Evolutionary conservation across 2,888 invertebrate species (phyloP), one percentile per base, ranked within the genome.

Genomic region (Eupithecia tripunctaria): DNA sequence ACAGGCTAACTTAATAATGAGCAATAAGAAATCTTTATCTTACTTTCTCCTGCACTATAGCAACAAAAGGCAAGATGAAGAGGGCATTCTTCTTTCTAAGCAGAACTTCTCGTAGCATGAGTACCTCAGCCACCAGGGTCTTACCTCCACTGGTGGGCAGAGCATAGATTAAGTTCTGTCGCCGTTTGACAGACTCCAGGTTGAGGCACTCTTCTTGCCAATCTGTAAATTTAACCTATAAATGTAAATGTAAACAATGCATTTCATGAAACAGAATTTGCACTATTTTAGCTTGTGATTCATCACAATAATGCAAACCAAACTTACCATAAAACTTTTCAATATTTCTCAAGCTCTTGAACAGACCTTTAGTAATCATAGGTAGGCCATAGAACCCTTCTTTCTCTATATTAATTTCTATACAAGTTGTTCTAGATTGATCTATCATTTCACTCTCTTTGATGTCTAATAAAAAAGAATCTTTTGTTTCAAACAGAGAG

Each of bases 91-190:
- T 96, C 84, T 96, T 96, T 70, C 96, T 95, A 78, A 97, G 97
- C 14, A 99, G 89, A 8, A 99, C 92, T 92, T 99, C 98, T 62
- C 96, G 95, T 25, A 99, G 91, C 95, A 99, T 98, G 66, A 99
- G 94, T 74, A 99, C 97, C 91, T 99, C 99, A 0, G 99, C 99
- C 15, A 99, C 99, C 38, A 99, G 93, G 1, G 99, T 99, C 94
- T 99, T 99, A 0, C 99, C 99, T 1, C 99, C 99, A 86, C 99
- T 99, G 0, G 99, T 99, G 0, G 99, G 99, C 60, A 99, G 89
- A 0, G 98, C 98, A 86, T 99, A 98, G 75, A 99, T 97, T 62
- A 99, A 95, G 93, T 99, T 99, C 78, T 95, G 95, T 59, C 97
- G 95, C 15, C 96, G 89, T 73, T 95, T 91, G 32, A 98, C 95